Percentiles rank a stretch among this genome's conserved stretches.
Conservation (phyloP, 2,888 invertebrate species). For the Omphaloscelis lunosa region DNA sequence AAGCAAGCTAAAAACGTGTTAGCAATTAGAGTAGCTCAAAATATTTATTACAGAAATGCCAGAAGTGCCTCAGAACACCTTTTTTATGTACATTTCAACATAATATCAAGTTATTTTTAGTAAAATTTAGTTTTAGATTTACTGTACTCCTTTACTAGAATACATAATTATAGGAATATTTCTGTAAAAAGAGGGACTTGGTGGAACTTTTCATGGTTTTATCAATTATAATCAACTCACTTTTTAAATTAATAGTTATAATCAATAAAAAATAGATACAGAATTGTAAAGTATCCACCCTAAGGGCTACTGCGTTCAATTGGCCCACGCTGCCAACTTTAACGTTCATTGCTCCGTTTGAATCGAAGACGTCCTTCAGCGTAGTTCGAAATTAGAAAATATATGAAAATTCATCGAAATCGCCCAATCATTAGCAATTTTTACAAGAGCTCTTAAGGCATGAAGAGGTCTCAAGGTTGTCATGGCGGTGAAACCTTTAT, state of each 20-base stretch:
- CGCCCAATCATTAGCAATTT: conserved; percentile 3
- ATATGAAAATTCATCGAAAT: conserved; percentile 15
- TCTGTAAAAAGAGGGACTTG: neutral
- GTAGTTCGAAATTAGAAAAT: conserved; percentile 34
- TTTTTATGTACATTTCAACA: neutral
- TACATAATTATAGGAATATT: neutral
- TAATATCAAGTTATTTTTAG: neutral
- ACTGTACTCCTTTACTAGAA: no score
- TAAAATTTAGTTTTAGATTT: neutral
- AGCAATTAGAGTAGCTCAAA: neutral
- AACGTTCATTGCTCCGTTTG: conserved; percentile 50
- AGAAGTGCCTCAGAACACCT: neutral
- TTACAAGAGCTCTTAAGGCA: conserved; percentile 11
- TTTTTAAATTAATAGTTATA: neutral
- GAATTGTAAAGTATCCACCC: conserved; percentile 21
- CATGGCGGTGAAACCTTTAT: conserved; percentile 24
- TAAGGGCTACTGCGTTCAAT: conserved; percentile 33
- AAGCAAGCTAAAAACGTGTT: neutral
- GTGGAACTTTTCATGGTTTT: no score
- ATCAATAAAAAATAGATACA: conserved; percentile 15
- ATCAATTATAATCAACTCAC: neutral
- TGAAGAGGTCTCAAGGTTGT: conserved; percentile 28
- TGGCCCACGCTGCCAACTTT: conserved; percentile 30
- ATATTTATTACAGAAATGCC: neutral
- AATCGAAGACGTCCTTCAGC: conserved; percentile 57